A percentile compares a stretch with the other conserved stretches of the same genome.
phyloP scores from a whole-genome alignment of 2,113 vertebrate species.

The Euleptes europaea region DNA sequence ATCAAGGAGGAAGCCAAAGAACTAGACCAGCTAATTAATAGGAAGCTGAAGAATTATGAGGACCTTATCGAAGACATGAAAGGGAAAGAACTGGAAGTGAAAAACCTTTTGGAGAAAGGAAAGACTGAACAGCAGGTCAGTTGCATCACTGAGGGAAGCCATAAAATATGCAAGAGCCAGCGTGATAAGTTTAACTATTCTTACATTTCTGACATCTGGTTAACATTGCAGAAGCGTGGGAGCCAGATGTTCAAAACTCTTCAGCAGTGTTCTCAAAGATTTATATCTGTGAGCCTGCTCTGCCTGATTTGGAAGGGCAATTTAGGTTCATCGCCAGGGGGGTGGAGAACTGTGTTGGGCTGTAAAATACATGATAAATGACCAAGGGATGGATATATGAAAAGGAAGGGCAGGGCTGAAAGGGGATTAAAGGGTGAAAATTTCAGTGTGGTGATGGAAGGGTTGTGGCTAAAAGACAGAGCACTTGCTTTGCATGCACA shows the following conservation, averaged over 20 bases:
- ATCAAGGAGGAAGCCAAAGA: conserved; percentile 93
- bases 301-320: not conserved
- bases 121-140: conserved; percentile 96
- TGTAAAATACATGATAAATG: not conserved
- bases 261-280: not conserved
- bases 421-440: not conserved
- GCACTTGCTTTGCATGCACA: no score
- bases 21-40: conserved; percentile 88
- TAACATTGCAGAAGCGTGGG: not conserved
- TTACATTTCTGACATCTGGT: not conserved
- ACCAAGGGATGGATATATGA: not conserved
- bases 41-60: conserved; percentile 90
- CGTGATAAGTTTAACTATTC: not conserved
- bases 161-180: not conserved
- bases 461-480: no score
- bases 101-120: conserved; percentile 92
- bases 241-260: not conserved
- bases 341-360: not conserved
- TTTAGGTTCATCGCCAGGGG: no score
- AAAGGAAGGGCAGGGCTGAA: not conserved
- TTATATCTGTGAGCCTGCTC: not conserved
- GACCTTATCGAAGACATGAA: conserved; percentile 92
- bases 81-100: conserved; percentile 89
- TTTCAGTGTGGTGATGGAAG: no score
- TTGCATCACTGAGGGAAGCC: conserved; percentile 2